These are phyloP conservation scores for Syritta pipiens DNA, from an alignment of 2,888 invertebrate species.

Conservation along the genomic window DNA sequence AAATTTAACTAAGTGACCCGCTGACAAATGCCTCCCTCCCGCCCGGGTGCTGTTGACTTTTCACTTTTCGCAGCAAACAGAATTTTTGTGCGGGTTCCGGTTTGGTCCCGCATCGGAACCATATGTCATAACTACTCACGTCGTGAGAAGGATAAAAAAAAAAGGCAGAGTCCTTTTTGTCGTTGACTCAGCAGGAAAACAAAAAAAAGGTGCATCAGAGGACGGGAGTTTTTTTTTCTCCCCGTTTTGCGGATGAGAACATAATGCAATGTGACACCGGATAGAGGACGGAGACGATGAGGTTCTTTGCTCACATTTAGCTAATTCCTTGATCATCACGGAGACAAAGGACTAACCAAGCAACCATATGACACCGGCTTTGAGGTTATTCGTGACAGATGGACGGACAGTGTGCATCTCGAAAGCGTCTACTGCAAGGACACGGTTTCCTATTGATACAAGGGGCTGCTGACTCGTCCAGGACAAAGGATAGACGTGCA, in stretches of 20 bases:
- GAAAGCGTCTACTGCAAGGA: no score
- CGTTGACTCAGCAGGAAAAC: slow-evolving; percentile 34
- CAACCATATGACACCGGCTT: slow-evolving; percentile 65
- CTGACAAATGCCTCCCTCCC: slow-evolving; percentile 22
- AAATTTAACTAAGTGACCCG: slow-evolving; percentile 47
- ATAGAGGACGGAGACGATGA: slow-evolving; percentile 53
- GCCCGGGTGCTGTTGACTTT: slow-evolving; percentile 11
- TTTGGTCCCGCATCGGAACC: slow-evolving; percentile 42
- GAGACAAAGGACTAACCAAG: slow-evolving; percentile 16
- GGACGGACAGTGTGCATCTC: no score
- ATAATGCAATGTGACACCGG: slow-evolving; percentile 62
- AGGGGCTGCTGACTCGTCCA: no score
- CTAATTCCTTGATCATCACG: slow-evolving; percentile 50
- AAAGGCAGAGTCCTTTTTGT: no score
- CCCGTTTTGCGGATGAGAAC: slow-evolving; percentile 5
- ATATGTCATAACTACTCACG: slow-evolving; percentile 56
- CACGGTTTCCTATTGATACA: no score
- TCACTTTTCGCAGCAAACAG: slow-evolving; percentile 24
- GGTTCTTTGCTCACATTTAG: no score
- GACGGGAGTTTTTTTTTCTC: slow-evolving; percentile 19
- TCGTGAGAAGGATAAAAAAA: no score
- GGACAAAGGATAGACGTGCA: slow-evolving; percentile 42
- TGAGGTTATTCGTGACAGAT: slow-evolving; percentile 60
- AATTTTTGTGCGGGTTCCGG: slow-evolving; percentile 48
- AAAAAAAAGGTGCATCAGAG: slow-evolving; percentile 47